A percentile compares a stretch with the other conserved stretches of the same genome.
phyloP scores from a whole-genome alignment of 2,797 vertebrate species.

The Helarctos malayanus region DNA sequence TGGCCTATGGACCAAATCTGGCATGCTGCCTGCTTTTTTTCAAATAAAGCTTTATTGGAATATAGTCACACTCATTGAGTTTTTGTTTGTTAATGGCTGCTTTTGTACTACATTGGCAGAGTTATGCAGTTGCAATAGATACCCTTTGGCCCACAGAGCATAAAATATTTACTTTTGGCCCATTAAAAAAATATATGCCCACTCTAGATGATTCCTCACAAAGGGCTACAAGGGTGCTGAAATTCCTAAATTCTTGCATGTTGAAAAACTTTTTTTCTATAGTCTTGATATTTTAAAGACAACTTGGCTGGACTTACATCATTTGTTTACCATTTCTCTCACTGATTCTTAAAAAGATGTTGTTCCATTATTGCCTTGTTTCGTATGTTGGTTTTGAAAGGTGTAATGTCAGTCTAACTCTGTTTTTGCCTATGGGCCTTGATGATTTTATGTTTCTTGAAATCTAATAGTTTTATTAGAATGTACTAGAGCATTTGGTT shows the following conservation, averaged over 20 bases:
- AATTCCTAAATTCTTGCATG: background rate
- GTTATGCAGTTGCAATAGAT: background rate
- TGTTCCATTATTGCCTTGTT: background rate
- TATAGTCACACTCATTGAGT: background rate
- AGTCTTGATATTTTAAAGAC: background rate
- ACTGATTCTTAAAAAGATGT: background rate
- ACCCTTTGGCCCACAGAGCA: background rate
- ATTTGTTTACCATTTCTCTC: background rate
- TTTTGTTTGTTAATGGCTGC: background rate
- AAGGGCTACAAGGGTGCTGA: background rate
- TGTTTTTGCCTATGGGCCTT: background rate
- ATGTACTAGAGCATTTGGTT: background rate
- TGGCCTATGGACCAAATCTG: background rate
- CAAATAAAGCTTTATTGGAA: background rate
- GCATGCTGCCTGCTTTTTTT: background rate
- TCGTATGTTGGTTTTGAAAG: slow-evolving; percentile 18
- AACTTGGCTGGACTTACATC: background rate
- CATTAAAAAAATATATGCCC: background rate
- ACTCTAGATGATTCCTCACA: background rate
- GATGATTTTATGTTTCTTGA: background rate
- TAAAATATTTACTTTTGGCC: background rate
- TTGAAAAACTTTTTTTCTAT: background rate
- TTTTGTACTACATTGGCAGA: background rate
- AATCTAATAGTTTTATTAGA: background rate
- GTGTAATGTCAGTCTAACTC: background rate